These are phyloP conservation scores for Gobio occitaniae DNA, from an alignment of 2,797 vertebrate genomes.

Conservation along the genomic window DNA sequence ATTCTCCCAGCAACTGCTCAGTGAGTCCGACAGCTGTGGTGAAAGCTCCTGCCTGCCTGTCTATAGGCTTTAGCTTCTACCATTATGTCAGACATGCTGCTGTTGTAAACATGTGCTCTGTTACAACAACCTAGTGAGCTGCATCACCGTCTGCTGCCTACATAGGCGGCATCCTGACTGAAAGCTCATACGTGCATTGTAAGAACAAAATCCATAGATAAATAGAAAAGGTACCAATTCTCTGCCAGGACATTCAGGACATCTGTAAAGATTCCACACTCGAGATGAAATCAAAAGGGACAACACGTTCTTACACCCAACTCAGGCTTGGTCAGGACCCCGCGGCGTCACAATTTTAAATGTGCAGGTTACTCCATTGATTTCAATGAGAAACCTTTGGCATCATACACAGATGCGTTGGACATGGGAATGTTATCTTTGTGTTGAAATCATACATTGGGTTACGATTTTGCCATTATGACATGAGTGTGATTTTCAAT, in stretches of 20 bases:
- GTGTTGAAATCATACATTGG: too few species aligned
- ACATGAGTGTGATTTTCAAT: too few species aligned
- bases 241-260: background rate
- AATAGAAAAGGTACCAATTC: background rate
- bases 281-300: too few species aligned
- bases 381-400: too few species aligned
- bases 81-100: background rate
- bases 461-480: too few species aligned
- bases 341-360: too few species aligned
- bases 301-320: too few species aligned
- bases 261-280: background rate
- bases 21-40: background rate
- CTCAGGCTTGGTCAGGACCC: too few species aligned
- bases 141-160: background rate
- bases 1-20: constrained; percentile 2
- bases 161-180: background rate
- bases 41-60: background rate
- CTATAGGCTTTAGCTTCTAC: constrained; percentile 2
- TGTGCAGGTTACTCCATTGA: too few species aligned
- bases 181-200: background rate
- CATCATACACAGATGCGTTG: too few species aligned
- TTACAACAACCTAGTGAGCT: background rate
- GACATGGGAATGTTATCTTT: too few species aligned
- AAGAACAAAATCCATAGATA: background rate
- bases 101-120: constrained; percentile 1